Conservation (phyloP, 2,888 invertebrate species). For the Hermaeophaga mercurialis region DNA sequence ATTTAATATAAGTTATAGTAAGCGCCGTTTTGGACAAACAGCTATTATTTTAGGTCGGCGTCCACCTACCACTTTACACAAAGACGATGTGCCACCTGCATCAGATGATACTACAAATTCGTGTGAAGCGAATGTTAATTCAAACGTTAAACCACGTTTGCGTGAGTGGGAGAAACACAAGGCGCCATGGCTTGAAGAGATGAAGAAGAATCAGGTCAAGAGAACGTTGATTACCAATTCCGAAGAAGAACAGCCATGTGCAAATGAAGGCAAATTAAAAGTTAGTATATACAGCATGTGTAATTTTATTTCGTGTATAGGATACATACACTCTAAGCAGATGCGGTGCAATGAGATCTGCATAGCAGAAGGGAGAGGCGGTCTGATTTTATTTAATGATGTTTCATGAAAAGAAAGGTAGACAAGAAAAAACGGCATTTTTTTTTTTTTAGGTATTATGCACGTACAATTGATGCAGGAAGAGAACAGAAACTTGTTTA, state of each 20-base stretch:
- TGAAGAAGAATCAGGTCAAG: conserved; percentile 77
- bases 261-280: conserved; percentile 36
- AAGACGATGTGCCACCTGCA: conserved; percentile 43
- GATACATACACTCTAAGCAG: no score
- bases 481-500: no score
- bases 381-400: no score
- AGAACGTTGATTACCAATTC: conserved; percentile 61
- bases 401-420: no score
- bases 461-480: no score
- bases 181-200: conserved; percentile 82
- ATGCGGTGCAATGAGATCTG: no score
- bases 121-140: conserved; percentile 16
- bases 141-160: conserved; percentile 63
- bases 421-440: no score
- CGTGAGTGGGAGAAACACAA: conserved; percentile 75
- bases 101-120: conserved; percentile 43
- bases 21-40: not conserved
- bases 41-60: conserved; percentile 58
- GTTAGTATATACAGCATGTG: no score
- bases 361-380: no score
- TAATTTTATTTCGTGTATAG: no score
- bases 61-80: conserved; percentile 63
- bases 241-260: conserved; percentile 42
- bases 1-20: not conserved
- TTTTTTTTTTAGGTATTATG: no score